Evolutionary conservation across 2,113 vertebrate genomes (phyloP).

Genomic region (Piaya cayana): DNA sequence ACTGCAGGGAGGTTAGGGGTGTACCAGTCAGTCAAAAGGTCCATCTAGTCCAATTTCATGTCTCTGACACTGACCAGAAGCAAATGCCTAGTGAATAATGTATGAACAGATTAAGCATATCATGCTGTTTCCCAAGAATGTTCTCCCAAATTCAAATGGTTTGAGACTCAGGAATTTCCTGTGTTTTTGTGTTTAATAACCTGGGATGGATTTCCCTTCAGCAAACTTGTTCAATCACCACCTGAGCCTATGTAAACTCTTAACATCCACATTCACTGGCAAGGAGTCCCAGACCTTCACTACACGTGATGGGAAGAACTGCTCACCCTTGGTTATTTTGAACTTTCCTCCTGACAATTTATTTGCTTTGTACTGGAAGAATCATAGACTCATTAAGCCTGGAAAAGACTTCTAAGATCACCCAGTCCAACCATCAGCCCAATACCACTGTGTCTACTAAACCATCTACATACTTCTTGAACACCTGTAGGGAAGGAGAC

Average conservation of each 20-base stretch:
- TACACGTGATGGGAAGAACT: background rate
- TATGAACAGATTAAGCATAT: background rate
- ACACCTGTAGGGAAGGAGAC: too few species aligned
- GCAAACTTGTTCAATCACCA: background rate
- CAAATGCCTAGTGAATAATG: background rate
- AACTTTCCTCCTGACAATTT: background rate
- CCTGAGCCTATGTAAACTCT: background rate
- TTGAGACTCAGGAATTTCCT: background rate
- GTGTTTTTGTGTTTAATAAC: background rate
- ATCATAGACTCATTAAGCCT: too few species aligned
- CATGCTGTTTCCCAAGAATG: background rate
- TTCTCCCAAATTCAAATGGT: background rate
- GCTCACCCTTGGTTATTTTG: background rate
- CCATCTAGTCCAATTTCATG: background rate
- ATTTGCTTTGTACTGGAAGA: background rate
- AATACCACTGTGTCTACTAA: too few species aligned
- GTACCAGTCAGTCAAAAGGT: background rate
- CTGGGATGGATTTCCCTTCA: background rate
- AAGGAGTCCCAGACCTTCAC: background rate
- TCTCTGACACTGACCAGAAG: background rate
- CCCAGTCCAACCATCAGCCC: too few species aligned
- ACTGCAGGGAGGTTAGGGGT: background rate
- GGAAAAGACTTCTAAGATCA: too few species aligned
- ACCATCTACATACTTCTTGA: too few species aligned
- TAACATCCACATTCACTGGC: background rate